Evolutionary conservation across 2,888 invertebrate species (phyloP).

Genomic region (Gnatocerus cornutus): DNA sequence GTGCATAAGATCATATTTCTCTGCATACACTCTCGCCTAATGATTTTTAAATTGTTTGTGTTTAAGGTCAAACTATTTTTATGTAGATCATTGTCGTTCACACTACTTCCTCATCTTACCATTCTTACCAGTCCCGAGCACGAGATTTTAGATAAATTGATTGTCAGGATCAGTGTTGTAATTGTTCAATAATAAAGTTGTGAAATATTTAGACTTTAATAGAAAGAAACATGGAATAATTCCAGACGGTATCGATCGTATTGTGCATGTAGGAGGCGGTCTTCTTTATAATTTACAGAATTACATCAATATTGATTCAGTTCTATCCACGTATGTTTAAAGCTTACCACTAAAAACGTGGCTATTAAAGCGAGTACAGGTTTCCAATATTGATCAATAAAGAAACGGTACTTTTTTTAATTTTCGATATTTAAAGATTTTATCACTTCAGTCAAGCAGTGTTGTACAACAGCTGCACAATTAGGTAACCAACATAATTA

Average conservation of each 20-base stretch:
- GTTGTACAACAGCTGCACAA: background rate
- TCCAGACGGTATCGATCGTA: background rate
- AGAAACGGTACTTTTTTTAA: background rate
- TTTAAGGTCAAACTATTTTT: slow-evolving; percentile 20
- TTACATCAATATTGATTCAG: too few relatives aligned
- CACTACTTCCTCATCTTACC: slow-evolving; percentile 22
- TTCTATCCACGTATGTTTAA: too few relatives aligned
- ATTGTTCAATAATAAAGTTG: too few relatives aligned
- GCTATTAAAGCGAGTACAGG: too few relatives aligned
- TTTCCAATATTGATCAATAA: too few relatives aligned
- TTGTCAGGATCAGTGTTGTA: too few relatives aligned
- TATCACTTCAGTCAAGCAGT: slow-evolving; percentile 2
- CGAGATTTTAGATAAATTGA: too few relatives aligned
- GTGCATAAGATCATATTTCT: slow-evolving; percentile 28
- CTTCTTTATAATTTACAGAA: too few relatives aligned
- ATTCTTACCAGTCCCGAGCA: too few relatives aligned
- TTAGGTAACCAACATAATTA: slow-evolving; percentile 2
- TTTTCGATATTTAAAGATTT: background rate
- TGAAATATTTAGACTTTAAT: background rate
- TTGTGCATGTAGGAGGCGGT: too few relatives aligned
- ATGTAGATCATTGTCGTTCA: slow-evolving; percentile 14
- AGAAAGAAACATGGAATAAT: background rate
- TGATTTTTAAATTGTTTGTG: slow-evolving; percentile 16
- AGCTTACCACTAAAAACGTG: too few relatives aligned
- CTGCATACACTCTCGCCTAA: slow-evolving; percentile 22